phyloP scores from a whole-genome alignment of 2,113 vertebrate species.

The Zingel zingel region DNA sequence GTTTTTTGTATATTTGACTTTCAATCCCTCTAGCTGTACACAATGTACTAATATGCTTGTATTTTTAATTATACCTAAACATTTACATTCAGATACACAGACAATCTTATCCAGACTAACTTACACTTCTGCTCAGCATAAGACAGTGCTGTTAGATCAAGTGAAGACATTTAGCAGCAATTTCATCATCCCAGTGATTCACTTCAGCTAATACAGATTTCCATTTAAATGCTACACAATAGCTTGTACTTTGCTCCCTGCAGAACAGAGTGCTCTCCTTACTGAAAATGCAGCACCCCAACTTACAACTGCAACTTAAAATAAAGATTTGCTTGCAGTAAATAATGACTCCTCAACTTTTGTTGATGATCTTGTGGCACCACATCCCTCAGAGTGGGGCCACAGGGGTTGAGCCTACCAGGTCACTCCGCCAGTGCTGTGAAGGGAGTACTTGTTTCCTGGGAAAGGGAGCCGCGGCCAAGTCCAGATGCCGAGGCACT shows the following conservation, averaged over 20 bases:
- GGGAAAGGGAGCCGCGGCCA: constrained; percentile 93
- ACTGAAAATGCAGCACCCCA: neutral
- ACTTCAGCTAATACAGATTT: constrained; percentile 31
- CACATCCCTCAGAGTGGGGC: constrained; percentile 46
- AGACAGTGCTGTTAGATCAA: constrained; percentile 13
- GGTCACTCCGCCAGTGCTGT: constrained; percentile 80
- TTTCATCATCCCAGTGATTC: constrained; percentile 35
- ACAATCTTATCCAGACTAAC: neutral
- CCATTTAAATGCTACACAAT: constrained; percentile 5
- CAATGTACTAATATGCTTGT: neutral
- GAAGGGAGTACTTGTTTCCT: constrained; percentile 90
- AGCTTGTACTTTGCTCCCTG: neutral
- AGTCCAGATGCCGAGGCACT: constrained; percentile 88
- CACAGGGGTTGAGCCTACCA: constrained; percentile 79
- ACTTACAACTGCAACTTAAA: constrained; percentile 4
- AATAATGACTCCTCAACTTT: constrained; percentile 36
- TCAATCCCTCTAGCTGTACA: neutral
- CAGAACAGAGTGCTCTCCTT: neutral
- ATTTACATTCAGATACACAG: constrained; percentile 4
- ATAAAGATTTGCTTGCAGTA: constrained; percentile 5
- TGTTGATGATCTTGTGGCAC: constrained; percentile 51
- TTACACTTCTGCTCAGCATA: constrained; percentile 3
- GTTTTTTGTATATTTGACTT: constrained; percentile 3
- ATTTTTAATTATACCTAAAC: neutral
- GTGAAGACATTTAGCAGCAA: constrained; percentile 26